phyloP scores from a whole-genome alignment of 2,888 invertebrate species.

The Cybosia mesomella region DNA sequence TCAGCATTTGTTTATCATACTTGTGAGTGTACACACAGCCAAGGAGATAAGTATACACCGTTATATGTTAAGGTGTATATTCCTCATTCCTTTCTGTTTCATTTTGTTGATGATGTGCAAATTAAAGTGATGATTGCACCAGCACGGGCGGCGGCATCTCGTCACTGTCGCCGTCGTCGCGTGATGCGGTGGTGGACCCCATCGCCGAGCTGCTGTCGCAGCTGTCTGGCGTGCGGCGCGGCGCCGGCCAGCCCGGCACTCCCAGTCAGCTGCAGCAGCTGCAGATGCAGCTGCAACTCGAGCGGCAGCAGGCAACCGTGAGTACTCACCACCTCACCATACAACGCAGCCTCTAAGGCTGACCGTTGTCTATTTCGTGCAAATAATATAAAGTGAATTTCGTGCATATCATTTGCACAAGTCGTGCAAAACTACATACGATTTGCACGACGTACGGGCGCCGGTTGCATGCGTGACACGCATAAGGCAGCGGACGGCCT shows the following conservation, averaged over 20 bases:
- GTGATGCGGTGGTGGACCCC: conserved; percentile 98
- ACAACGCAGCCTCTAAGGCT: not conserved
- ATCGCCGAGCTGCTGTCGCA: conserved; percentile 98
- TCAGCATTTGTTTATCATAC: too few relatives aligned
- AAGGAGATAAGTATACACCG: not conserved
- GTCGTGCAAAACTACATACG: too few relatives aligned
- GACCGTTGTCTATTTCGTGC: too few relatives aligned
- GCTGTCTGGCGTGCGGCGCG: conserved; percentile 96
- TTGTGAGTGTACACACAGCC: too few relatives aligned
- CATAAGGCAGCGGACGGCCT: too few relatives aligned
- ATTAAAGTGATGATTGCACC: conserved; percentile 40
- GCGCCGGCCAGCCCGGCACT: conserved; percentile 85
- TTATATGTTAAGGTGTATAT: too few relatives aligned
- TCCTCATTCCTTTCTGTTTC: too few relatives aligned
- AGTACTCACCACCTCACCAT: conserved; percentile 13
- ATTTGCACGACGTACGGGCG: too few relatives aligned
- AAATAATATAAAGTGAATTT: too few relatives aligned
- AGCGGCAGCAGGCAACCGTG: conserved; percentile 94
- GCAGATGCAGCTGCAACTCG: conserved; percentile 97
- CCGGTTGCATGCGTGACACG: too few relatives aligned
- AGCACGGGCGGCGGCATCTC: conserved; percentile 95
- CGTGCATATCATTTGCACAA: too few relatives aligned
- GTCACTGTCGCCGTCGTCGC: conserved; percentile 94
- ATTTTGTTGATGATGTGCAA: too few relatives aligned
- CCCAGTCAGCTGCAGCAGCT: conserved; percentile 96